Conservation (phyloP, 2,113 vertebrate genomes). For the Sinocyclocheilus grahami region DNA sequence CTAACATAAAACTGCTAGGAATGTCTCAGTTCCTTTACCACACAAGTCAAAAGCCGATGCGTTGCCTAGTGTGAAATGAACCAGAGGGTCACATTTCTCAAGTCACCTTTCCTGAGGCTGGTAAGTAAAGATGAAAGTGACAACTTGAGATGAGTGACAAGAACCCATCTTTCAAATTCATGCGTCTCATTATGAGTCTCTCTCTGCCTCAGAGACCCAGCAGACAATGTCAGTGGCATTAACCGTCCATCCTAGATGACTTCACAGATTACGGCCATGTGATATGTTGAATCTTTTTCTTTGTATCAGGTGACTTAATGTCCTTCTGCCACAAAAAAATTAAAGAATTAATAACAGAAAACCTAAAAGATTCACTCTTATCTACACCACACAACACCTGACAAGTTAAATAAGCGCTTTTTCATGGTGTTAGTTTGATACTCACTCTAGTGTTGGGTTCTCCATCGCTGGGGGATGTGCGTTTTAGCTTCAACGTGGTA, state of each 20-base stretch:
- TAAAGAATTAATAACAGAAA: not conserved
- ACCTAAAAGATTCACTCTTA: too few species aligned
- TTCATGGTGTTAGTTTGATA: not conserved
- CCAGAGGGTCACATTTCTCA: not conserved
- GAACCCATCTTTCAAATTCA: not conserved
- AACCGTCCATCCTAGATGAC: not conserved
- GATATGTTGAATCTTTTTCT: conserved; percentile 95
- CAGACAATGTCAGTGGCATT: not conserved
- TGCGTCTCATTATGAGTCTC: not conserved
- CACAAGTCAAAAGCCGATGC: not conserved
- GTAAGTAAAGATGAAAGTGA: not conserved
- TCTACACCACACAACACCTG: not conserved
- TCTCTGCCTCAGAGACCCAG: not conserved
- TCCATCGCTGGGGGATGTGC: conserved; percentile 74
- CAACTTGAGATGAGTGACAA: not conserved
- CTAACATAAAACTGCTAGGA: not conserved
- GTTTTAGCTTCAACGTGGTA: conserved; percentile 81
- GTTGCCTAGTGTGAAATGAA: not conserved
- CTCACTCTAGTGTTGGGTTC: conserved; percentile 74
- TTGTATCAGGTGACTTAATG: conserved; percentile 84
- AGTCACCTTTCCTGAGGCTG: not conserved
- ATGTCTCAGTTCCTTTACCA: conserved; percentile 1
- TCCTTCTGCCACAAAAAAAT: conserved; percentile 73
- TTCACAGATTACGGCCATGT: conserved; percentile 89
- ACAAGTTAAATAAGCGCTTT: not conserved